Evolutionary conservation across 2,797 vertebrate genomes (phyloP).

Genomic region (Pampus argenteus): DNA sequence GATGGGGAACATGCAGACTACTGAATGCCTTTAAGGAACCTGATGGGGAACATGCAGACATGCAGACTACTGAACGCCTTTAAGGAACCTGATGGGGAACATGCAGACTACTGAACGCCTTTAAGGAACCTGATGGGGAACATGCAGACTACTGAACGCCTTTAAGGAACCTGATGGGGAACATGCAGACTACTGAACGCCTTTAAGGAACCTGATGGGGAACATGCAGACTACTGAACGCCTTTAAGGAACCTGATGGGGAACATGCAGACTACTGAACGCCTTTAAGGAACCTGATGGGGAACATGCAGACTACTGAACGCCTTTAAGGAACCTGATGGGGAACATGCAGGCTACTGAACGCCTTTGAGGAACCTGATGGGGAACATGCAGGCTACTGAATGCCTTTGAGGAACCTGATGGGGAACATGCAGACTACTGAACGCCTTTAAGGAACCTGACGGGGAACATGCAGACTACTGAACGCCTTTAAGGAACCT

Average conservation of each 20-base stretch:
- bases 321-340: too few relatives aligned
- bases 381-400: background rate
- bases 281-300: too few relatives aligned
- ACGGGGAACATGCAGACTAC: background rate
- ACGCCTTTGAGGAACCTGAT: background rate
- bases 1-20: background rate
- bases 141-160: background rate
- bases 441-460: background rate
- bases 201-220: too few relatives aligned
- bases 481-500: background rate
- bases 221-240: background rate
- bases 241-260: too few relatives aligned
- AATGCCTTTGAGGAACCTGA: background rate
- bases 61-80: background rate
- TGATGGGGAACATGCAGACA: background rate
- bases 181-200: background rate
- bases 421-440: background rate
- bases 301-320: background rate
- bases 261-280: background rate
- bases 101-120: background rate
- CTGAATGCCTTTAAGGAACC: background rate
- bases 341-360: background rate
- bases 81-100: too few relatives aligned
- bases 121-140: too few relatives aligned
- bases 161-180: too few relatives aligned